Base-by-base conservation (phyloP, 2,888 invertebrate species). In the Nowickia ferox region DNA sequence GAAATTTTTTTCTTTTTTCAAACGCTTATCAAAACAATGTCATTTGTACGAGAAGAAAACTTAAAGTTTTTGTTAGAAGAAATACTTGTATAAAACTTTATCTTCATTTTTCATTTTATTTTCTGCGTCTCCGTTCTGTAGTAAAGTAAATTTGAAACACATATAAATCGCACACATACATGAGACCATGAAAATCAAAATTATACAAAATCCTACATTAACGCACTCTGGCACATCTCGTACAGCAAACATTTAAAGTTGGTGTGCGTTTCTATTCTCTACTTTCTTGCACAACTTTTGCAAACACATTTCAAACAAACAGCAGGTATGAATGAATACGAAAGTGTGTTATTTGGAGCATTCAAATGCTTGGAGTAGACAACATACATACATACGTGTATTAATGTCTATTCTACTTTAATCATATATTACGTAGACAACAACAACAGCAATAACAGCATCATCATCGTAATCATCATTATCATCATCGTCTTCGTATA, bases 151-250 rank as follows among this genome's bases (percentile, higher is more conserved):
- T 68, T 42, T 74, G 15, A 74, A 68, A 68, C 22, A 66, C 46
- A 42, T 19, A 80, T 66, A 80, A 66, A 80, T 66, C 78, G 78
- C 69, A 63, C 53, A 76, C 13, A 65, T 15, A 46, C 15, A 59
- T 68, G 66, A 68, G 66, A 74, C 80, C 80, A 74, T 80, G 80
- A 80, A 80, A 74, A 74, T 80, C 59, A 80, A 72, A 80, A 74
- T 66, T 40, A 57, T 19, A 74, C 22, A 22, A n/a, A 79, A 63
- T 46, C 46, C 38, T 59, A 69, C 42, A 38, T 65, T 61, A 17
- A 77, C 51, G n/a, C 71, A 59, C 72, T 63, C 1, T 30, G 30
- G 51, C 13, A 86, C 55, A 17, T 17, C 42, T 30, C 30, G 30
- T 30, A 69, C 10, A 44, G 19, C 38, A 42, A 13, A 48, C 13